Base-by-base conservation (phyloP, 2,888 invertebrate genomes). In the Hirudinaria manillensis region DNA sequence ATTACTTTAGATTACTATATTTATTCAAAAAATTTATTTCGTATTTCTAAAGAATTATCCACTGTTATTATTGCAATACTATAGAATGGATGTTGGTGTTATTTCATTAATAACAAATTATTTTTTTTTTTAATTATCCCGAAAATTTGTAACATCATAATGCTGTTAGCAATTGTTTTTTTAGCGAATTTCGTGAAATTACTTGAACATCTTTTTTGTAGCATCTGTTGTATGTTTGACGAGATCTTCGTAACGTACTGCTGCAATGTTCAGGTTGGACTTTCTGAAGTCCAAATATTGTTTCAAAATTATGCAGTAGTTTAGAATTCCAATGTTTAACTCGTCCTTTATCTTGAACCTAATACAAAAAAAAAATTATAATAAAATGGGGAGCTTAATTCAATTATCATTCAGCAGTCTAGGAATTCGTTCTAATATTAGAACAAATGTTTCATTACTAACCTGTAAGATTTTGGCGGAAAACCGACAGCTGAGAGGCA, bases 181-280 rank as follows among this genome's bases (percentile, higher is more conserved):
- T 36, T 36, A 36, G 3, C 3, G 36, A 36, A 36, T 36, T 36
- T 36, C 13, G 3, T 67, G 7, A 67, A 6, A 19, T 53, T 24
- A 74, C 74, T 34, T 53, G 67, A 29, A 67, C 51, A 70, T 70
- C 34, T 38, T 38, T 24, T n/a, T 24, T 21, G 3, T 72, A 56
- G 67, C 27, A 21, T 10, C 36, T 32, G 36, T 55, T 45, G 45
- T 45, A n/a, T 75, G 21, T 67, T 32, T 32, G 13, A 67, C 67
- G 24, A 67, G 29, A 67, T 67, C 67, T 27, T 67, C 67, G 34
- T 67, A 67, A 6, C 67, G 65, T 34, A 76, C 36, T 7, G 73
- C 77, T 13, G 70, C 73, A 16, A 77, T 75, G 24, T 70, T 38
- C 74, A 76, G 29, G 10, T 56, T 68, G 10, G 27, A 24, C 29